Base-by-base conservation (phyloP, 2,888 invertebrate genomes). In the Atethmia centrago region DNA sequence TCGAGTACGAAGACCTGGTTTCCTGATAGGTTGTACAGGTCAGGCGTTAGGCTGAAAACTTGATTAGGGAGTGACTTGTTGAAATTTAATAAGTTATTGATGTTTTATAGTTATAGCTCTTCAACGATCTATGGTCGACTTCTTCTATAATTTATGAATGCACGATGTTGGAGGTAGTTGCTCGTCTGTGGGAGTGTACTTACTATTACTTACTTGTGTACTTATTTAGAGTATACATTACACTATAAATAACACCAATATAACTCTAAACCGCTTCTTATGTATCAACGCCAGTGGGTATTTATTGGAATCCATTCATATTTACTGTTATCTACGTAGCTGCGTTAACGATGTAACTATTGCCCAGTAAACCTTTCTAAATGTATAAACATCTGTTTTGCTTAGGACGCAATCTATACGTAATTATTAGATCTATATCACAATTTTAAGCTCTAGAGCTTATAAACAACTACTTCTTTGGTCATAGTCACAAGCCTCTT, bases 321-420 rank as follows among this genome's bases (percentile, higher is more conserved):
- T 73, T 72, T 58, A 73, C 62, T 49, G 72, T 61, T 80, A 71
- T 56, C 61, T 68, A 64, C 51, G 47, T 42, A 63, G 47, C 53
- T 31, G 31, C 55, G 21, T 49, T 78, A 74, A 61, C 74, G 79
- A 72, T 67, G 66, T 70, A 56, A 61, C 66, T 47, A 67, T 70
- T 70, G 55, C 59, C 69, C 47, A 53, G 79, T 64, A 58, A 79
- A 70, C 82, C 82, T 79, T 81, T 81, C 81, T 82, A 81, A 71
- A 71, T 79, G 74, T 64, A 53, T 74, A 65, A 47, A 74, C 64
- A 82, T 82, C 56, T 68, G 65, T 62, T 81, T 81, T 74, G 74
- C 68, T 79, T 68, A 79, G 36, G 45, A 65, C 53, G 61, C 64
- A 65, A 81, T 82, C 36, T 71, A 65, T 65, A 74, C 82, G 71